Evolutionary conservation across 37 sponge, comb jelly and placozoan genomes (phyloP).

Genomic region (Halisarca cf. caerulea): DNA sequence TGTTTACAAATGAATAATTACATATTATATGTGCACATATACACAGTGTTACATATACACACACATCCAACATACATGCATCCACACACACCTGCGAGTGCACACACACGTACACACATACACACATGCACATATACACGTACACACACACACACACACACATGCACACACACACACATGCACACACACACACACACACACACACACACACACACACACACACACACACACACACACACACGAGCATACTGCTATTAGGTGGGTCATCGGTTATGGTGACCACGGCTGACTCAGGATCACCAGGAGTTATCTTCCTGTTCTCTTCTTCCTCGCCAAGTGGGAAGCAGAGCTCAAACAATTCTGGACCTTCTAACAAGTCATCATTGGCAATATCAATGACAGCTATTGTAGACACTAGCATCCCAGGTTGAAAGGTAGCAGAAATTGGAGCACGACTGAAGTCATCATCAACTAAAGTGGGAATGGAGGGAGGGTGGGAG

Average conservation of each 20-base stretch:
- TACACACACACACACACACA: no score
- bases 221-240: no score
- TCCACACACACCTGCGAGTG: no score
- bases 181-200: no score
- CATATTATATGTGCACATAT: no score
- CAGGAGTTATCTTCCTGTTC: neutral
- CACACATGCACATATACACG: no score
- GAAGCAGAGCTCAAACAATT: neutral
- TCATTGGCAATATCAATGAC: neutral
- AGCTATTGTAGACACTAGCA: neutral
- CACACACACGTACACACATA: no score
- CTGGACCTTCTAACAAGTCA: neutral
- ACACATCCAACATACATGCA: no score
- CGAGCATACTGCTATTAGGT: neutral
- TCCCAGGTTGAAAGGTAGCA: constrained; percentile 1
- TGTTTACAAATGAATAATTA: no score
- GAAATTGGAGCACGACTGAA: neutral
- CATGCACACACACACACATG: no score
- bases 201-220: no score
- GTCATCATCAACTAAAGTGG: neutral
- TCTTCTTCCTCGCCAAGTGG: neutral
- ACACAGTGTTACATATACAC: no score
- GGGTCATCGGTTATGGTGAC: neutral
- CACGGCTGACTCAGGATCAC: neutral
- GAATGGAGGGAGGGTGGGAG: neutral